A percentile compares a stretch with the other conserved stretches of the same genome.
Evolutionary conservation across 2,797 vertebrate species (phyloP).

Genomic region (Menidia menidia): DNA sequence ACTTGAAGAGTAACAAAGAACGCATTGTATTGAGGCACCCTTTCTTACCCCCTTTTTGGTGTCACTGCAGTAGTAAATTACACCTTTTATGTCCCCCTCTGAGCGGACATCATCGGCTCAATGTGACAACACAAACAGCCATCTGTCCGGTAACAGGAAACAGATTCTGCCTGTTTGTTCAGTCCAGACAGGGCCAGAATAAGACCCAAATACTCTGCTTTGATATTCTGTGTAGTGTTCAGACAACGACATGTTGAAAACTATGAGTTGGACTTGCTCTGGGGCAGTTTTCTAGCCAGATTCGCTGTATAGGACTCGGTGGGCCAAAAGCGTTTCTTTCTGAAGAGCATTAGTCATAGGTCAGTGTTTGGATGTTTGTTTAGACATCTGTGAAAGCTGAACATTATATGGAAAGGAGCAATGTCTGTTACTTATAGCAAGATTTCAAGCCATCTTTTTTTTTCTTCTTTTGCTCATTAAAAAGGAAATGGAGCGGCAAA

Average conservation of each 20-base stretch:
- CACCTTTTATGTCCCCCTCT: constrained; percentile 44
- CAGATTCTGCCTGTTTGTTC: constrained; percentile 53
- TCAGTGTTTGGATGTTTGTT: constrained; percentile 29
- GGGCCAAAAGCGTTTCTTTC: constrained; percentile 26
- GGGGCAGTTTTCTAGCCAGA: constrained; percentile 16
- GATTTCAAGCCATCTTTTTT: constrained; percentile 2
- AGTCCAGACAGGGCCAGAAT: constrained; percentile 29
- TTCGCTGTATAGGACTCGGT: constrained; percentile 12
- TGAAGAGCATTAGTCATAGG: constrained; percentile 43
- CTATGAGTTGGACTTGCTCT: constrained; percentile 48
- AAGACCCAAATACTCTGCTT: constrained; percentile 19
- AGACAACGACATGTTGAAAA: constrained; percentile 42
- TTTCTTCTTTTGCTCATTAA: constrained; percentile 14
- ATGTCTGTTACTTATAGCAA: neutral
- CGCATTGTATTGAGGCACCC: constrained; percentile 50
- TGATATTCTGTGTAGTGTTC: constrained; percentile 38
- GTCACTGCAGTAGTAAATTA: constrained; percentile 53
- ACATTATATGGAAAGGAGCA: neutral
- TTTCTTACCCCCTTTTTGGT: constrained; percentile 30
- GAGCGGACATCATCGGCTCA: constrained; percentile 33
- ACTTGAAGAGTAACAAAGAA: constrained; percentile 64
- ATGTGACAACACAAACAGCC: constrained; percentile 41
- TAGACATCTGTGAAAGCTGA: constrained; percentile 2
- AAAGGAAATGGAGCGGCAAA: constrained; percentile 88
- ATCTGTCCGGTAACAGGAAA: constrained; percentile 65